Base-by-base conservation (phyloP, 2,888 invertebrate genomes). In the Drosophila sordidapex region DNA sequence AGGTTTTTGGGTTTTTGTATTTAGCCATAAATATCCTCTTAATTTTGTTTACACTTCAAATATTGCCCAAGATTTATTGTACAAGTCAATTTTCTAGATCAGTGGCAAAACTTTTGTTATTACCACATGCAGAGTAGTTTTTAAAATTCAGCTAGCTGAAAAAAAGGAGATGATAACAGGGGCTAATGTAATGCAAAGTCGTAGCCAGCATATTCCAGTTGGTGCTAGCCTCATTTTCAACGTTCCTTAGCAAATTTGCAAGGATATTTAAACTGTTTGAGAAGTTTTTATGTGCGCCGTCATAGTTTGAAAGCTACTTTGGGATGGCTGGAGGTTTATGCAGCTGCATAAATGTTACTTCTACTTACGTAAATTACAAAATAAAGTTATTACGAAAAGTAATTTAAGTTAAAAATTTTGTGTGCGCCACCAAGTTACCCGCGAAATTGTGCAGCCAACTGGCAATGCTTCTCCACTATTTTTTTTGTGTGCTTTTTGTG, bases 321-420 rank as follows among this genome's bases (percentile, higher is more conserved):
- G 69, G 66, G 65, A 68, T 80, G 73, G 80, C 71, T 81, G 78
- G 74, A 78, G 82, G 83, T 86, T 81, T 70, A 76, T 86, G 85
- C 85, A 82, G 85, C 87, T 87, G 87, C 85, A 86, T 87, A 86
- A 86, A 86, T 86, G 85, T 86, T 86, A 86, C 85, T 86, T 86
- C 85, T 86, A 86, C 85, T 86, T 86, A 86, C 85, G 85, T 86
- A 86, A 86, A 86, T 86, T 86, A 87, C 85, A 87, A 86, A 86
- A 86, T 86, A 87, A 86, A 86, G 87, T 86, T 86, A 87, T 86
- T 86, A 87, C 79, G 80, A 86, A 86, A 86, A 87, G 87, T 87
- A 87, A 86, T 87, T 86, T 86, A 87, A 86, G 87, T 85, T 86
- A 87, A 86, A 86, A 87, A 87, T 76, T 86, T 83, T 83, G 83